These are phyloP conservation scores for Geopemphigus sp. DNA, from an alignment of 1,140 invertebrate genomes.

Conservation along the genomic window DNA sequence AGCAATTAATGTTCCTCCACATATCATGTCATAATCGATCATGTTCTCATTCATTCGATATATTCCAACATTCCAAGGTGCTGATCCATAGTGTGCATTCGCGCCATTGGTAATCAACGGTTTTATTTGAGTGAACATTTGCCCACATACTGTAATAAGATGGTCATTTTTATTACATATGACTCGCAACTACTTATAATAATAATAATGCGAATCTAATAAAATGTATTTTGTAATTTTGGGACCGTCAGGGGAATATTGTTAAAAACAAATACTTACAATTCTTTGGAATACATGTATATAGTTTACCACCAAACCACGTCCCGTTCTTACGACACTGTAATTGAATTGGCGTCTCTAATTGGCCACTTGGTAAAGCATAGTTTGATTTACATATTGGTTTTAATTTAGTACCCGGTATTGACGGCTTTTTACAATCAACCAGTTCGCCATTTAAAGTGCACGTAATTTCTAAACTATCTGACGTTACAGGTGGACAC, in stretches of 20 bases:
- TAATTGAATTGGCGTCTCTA: background rate
- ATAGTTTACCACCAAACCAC: background rate
- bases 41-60: too few species aligned
- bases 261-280: background rate
- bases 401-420: background rate
- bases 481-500: background rate
- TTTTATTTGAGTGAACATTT: too few species aligned
- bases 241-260: too few species aligned
- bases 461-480: constrained; percentile 4
- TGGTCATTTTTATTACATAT: too few species aligned
- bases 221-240: too few species aligned
- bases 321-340: background rate
- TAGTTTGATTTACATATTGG: constrained; percentile 7
- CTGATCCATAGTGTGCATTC: too few species aligned
- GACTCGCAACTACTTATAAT: too few species aligned
- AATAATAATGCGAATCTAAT: too few species aligned
- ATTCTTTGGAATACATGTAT: background rate
- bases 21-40: background rate
- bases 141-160: too few species aligned
- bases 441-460: background rate
- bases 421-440: background rate
- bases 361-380: background rate
- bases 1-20: background rate
- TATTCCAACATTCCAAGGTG: too few species aligned
- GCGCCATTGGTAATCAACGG: too few species aligned